phyloP scores from a whole-genome alignment of 1,140 invertebrate species.

The Neodiprion fabricii region DNA sequence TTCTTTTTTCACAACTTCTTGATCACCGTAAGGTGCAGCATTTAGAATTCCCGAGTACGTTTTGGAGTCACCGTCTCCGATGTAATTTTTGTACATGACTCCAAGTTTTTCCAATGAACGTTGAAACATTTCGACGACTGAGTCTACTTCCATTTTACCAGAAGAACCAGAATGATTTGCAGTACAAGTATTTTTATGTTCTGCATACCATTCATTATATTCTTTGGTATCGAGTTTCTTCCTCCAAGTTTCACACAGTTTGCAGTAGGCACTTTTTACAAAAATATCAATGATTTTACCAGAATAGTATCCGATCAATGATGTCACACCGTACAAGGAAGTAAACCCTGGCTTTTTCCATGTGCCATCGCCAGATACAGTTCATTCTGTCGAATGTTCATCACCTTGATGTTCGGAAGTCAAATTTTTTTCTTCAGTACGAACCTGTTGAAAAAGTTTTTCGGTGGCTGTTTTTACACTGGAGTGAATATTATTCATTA shows the following conservation, averaged over 20 bases:
- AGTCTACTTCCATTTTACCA: constrained; percentile 25
- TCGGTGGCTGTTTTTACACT: constrained; percentile 8
- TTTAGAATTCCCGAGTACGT: background rate
- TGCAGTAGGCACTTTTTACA: constrained; percentile 20
- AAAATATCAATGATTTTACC: constrained; percentile 26
- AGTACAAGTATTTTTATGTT: constrained; percentile 14
- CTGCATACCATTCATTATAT: constrained; percentile 15
- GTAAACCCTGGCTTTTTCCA: constrained; percentile 26
- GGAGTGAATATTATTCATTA: constrained; percentile 1
- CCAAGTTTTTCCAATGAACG: constrained; percentile 20
- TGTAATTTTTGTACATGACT: constrained; percentile 20
- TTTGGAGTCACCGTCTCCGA: constrained; percentile 32
- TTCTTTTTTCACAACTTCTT: constrained; percentile 26
- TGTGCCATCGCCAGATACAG: constrained; percentile 26
- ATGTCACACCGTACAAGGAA: constrained; percentile 23
- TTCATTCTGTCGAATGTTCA: constrained; percentile 22
- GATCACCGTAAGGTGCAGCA: background rate
- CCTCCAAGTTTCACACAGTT: constrained; percentile 21
- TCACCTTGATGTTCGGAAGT: constrained; percentile 24
- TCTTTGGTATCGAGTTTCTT: constrained; percentile 17
- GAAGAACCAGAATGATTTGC: constrained; percentile 23
- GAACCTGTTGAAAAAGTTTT: constrained; percentile 12
- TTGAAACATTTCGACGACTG: constrained; percentile 26
- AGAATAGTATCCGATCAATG: constrained; percentile 22
- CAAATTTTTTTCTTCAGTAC: constrained; percentile 23